Base-by-base conservation (phyloP, 2,113 vertebrate genomes). In the Aptenodytes patagonicus region DNA sequence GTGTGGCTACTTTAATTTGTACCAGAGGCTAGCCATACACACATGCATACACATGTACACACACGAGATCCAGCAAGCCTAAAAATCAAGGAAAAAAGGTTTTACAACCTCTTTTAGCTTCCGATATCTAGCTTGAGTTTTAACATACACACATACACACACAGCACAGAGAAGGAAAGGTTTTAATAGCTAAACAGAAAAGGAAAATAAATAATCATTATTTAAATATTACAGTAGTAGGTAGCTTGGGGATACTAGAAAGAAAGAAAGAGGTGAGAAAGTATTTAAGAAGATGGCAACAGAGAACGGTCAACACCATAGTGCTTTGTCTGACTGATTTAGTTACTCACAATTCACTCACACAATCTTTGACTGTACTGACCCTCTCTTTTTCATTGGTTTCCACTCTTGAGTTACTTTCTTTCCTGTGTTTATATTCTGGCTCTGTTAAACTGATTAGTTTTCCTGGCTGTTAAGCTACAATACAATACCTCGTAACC, bases 1-100 rank as follows among this genome's bases (percentile, higher is more conserved):
- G 83, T 93, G 96, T 87, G 94, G 95, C 88, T 95, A 94, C 85
- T 97, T 94, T 97, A 95, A 96, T 97, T 96, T 95, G 86, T 93
- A 86, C 88, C 95, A 97, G 96, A 96, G 88, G 83, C 64, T 54
- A 81, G 75, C 83, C 76, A 25, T 83, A 31, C 64, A 79, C 77
- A 82, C 60, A 87, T 44, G 42, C 22, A 24, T 51, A 14, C 52
- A 46, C 64, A 89, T 68, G 64, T 42, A 55, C 25, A 17, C 32
- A 44, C 72, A 83, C 1, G 12, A 78, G 52, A 87, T 22, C 2
- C 2, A 90, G 19, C 17, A 87, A 91, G 60, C 15, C 21, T 44
- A 34, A 87, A 90, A 90, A 76, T 40, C 44, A 81, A 66, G 44
- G 13, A 26, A 82, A 57, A 79, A 72, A n/a, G 2, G 2, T 12